Evolutionary conservation across 2,888 invertebrate species (phyloP).

Genomic region (Drosophila mimica): DNA sequence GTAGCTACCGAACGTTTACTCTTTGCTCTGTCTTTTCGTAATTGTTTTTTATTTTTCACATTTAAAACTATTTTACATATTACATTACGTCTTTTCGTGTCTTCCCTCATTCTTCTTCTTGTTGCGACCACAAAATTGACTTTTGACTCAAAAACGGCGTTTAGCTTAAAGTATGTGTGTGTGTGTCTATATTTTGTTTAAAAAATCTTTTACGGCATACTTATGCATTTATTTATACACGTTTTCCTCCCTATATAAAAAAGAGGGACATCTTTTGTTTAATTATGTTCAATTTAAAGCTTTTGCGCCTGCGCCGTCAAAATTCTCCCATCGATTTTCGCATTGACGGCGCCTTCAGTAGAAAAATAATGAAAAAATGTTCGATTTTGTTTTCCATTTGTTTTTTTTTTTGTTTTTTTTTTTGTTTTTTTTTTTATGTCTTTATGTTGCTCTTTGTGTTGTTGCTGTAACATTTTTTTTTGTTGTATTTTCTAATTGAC

Average conservation of each 20-base stretch:
- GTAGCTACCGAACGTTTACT: conserved; percentile 59
- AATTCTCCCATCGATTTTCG: not conserved
- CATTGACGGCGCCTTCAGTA: conserved; percentile 68
- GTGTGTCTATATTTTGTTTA: conserved; percentile 44
- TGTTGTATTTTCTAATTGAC: conserved; percentile 78
- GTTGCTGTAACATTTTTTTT: conserved; percentile 56
- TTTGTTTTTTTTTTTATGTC: conserved; percentile 47
- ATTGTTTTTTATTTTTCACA: conserved; percentile 25
- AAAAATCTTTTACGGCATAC: conserved; percentile 69
- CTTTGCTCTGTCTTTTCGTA: conserved; percentile 43
- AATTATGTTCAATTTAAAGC: conserved; percentile 77
- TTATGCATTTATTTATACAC: conserved; percentile 58
- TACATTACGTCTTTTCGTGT: conserved; percentile 24
- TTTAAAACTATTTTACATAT: conserved; percentile 54
- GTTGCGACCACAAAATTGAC: conserved; percentile 74
- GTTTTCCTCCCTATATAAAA: conserved; percentile 49
- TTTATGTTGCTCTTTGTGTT: conserved; percentile 65
- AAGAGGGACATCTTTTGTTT: conserved; percentile 61
- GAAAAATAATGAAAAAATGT: conserved; percentile 76
- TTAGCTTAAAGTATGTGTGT: conserved; percentile 65
- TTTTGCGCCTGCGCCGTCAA: conserved; percentile 76
- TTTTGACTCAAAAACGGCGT: conserved; percentile 63
- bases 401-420: conserved; percentile 44
- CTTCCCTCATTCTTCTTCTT: not conserved
- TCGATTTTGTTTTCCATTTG: conserved; percentile 48